phyloP scores from a whole-genome alignment of 2,113 vertebrate genomes.

The Trachemys scripta region DNA sequence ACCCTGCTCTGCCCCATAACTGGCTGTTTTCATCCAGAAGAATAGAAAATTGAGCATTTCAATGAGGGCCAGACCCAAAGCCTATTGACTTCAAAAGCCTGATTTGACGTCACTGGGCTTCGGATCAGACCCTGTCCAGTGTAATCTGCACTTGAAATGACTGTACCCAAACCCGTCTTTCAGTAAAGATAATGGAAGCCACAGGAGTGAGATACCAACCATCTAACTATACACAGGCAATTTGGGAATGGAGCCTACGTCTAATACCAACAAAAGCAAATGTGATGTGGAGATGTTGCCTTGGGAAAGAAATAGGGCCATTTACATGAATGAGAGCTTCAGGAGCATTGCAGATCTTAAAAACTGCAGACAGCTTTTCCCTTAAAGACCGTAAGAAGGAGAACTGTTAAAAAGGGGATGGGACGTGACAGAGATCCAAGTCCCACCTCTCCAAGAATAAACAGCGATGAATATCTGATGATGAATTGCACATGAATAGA shows the following conservation, averaged over 20 bases:
- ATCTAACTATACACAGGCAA: background rate
- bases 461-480: background rate
- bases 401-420: background rate
- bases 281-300: fast-evolving
- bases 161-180: background rate
- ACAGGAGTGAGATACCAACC: background rate
- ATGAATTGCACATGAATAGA: background rate
- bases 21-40: constrained; percentile 62
- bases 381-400: background rate
- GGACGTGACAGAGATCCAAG: background rate
- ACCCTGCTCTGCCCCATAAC: constrained; percentile 46
- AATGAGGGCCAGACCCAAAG: constrained; percentile 63
- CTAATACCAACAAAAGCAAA: background rate
- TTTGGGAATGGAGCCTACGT: background rate
- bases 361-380: background rate
- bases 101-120: constrained; percentile 30
- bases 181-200: background rate
- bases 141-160: background rate
- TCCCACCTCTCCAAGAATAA: background rate
- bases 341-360: background rate
- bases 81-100: constrained; percentile 47
- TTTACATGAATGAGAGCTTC: background rate
- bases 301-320: background rate
- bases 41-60: constrained; percentile 74
- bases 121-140: background rate